Base-by-base conservation (phyloP, 2,113 vertebrate genomes). In the Mesoclemmys tuberculata region DNA sequence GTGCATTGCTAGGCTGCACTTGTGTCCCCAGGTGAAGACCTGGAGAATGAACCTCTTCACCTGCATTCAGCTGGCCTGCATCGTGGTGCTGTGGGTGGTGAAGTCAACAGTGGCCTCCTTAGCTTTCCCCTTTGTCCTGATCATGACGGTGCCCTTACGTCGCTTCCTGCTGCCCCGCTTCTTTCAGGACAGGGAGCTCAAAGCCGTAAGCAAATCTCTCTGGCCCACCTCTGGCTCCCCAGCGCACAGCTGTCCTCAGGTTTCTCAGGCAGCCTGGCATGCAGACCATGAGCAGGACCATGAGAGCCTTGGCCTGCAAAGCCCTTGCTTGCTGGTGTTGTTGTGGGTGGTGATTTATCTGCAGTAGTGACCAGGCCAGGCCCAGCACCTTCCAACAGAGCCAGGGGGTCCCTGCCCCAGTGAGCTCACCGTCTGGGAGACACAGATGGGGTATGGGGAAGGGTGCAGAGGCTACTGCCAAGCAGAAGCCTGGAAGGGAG, bases 21-120 rank as follows among this genome's bases (percentile, higher is more conserved):
- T 85, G n/a, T 83, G n/a, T 89, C 80, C 82, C 16, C 97, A 99
- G 99, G 99, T 99, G 95, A 99, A 99, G 98, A 99, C 99, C 3
- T 99, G 99, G 99, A 98, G 99, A 38, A 99, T 99, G 99, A 99
- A 99, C 97, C 98, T 99, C 97, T 99, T 99, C 97, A 99, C 99
- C 89, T 98, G 98, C 95, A 99, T 99, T 95, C 99, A 99, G 97
- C 97, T 99, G 98, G 94, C 97, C 84, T 99, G 99, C 97, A 99
- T 99, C 6, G 98, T 99, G 24, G 97, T 99, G 75, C 98, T 99
- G 87, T 99, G 99, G 99, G 99, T 99, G 89, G 99, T 99, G 94
- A 99, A 99, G 97, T 99, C 99, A 49, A 99, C 99, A 0, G 98
- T 97, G 46, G 99, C 98, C 38, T 99, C 99, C 0, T 97, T 99